A percentile compares a stretch with the other conserved stretches of the same genome.
Conservation (phyloP, 2,888 invertebrate genomes). For the Lamproptera curius region DNA sequence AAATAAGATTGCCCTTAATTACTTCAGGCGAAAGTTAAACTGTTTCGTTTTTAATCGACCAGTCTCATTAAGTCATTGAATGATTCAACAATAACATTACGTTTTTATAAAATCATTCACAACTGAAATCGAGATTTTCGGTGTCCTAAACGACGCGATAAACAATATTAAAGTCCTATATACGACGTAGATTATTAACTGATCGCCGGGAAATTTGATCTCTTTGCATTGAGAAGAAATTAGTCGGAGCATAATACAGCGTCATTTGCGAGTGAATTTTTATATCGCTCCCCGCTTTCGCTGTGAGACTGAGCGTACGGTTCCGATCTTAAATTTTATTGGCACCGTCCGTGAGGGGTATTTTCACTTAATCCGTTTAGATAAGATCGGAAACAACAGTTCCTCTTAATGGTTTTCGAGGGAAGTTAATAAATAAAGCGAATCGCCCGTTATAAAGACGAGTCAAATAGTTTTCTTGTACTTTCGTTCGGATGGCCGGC, state of each 20-base stretch:
- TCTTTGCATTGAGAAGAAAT: neutral
- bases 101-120: neutral
- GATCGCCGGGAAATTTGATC: neutral
- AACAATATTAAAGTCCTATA: constrained; percentile 1
- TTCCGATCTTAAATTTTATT: constrained; percentile 43
- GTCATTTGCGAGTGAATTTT: constrained; percentile 9
- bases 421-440: constrained; percentile 37
- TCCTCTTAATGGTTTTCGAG: constrained; percentile 42
- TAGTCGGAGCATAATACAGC: neutral
- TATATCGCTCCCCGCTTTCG: constrained; percentile 17
- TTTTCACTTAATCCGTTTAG: constrained; percentile 59
- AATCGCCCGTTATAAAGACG: constrained; percentile 19
- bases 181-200: neutral
- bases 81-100: too few relatives aligned
- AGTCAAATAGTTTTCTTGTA: constrained; percentile 24
- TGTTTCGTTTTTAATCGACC: too few relatives aligned
- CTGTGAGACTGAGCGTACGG: constrained; percentile 28
- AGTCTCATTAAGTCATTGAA: too few relatives aligned
- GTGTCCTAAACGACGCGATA: neutral
- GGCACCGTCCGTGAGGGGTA: constrained; percentile 39
- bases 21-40: too few relatives aligned
- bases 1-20: too few relatives aligned
- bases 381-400: constrained; percentile 46
- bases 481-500: too few relatives aligned
- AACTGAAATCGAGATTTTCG: neutral